These are phyloP conservation scores for Zonitis immaculata DNA, from an alignment of 2,888 invertebrate genomes.

Conservation along the genomic window DNA sequence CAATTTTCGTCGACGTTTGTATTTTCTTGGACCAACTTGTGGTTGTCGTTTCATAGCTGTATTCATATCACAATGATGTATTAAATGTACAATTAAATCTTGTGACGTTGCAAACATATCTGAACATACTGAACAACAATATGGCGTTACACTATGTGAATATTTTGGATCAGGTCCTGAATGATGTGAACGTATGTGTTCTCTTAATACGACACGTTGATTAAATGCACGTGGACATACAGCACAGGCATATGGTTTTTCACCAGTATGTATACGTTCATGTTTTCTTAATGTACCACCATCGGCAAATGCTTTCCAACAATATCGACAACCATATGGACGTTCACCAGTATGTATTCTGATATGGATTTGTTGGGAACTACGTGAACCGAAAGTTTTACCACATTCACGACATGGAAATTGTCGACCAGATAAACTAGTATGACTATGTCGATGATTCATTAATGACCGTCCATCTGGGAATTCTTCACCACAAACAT, in stretches of 20 bases:
- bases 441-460: constrained; percentile 62
- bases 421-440: constrained; percentile 51
- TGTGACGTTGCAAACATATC: constrained; percentile 65
- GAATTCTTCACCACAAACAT: constrained; percentile 66
- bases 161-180: constrained; percentile 72
- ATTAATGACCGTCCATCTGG: constrained; percentile 65
- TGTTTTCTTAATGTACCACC: constrained; percentile 81
- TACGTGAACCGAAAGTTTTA: constrained; percentile 80
- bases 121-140: constrained; percentile 72
- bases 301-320: constrained; percentile 87
- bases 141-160: constrained; percentile 60
- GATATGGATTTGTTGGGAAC: constrained; percentile 81
- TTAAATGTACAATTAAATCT: constrained; percentile 76
- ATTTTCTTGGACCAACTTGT: constrained; percentile 67
- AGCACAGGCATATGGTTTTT: constrained; percentile 79
- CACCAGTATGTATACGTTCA: constrained; percentile 75
- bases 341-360: constrained; percentile 77
- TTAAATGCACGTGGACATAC: constrained; percentile 84
- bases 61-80: constrained; percentile 80
- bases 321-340: constrained; percentile 79
- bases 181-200: constrained; percentile 82
- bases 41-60: constrained; percentile 77
- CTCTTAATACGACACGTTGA: constrained; percentile 77
- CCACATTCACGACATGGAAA: constrained; percentile 82
- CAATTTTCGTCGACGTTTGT: constrained; percentile 72